phyloP scores from a whole-genome alignment of 2,797 vertebrate genomes.

The Microchirus variegatus region DNA sequence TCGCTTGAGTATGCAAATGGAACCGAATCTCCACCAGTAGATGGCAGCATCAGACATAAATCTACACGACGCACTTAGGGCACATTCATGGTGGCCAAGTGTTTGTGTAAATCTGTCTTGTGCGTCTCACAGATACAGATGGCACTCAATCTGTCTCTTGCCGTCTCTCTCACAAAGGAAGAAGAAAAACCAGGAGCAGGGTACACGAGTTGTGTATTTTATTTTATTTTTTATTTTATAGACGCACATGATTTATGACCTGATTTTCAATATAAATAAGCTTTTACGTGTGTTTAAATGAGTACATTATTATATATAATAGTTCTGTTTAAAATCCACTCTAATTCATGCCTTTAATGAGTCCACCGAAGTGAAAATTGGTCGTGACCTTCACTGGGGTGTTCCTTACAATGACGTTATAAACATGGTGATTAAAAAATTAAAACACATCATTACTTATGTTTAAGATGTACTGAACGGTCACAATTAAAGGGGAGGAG shows the following conservation, averaged over 20 bases:
- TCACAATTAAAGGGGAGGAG: constrained; percentile 6
- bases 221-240: constrained; percentile 19
- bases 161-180: constrained; percentile 45
- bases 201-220: constrained; percentile 8
- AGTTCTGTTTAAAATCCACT: constrained; percentile 15
- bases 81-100: constrained; percentile 38
- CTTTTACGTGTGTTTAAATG: constrained; percentile 16
- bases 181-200: constrained; percentile 13
- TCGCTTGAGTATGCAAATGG: constrained; percentile 34
- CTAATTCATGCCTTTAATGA: constrained; percentile 12
- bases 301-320: neutral
- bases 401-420: constrained; percentile 12
- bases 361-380: constrained; percentile 7
- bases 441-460: neutral
- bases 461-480: too few species aligned
- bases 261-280: neutral
- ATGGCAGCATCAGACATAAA: constrained; percentile 69
- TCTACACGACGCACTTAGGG: constrained; percentile 12
- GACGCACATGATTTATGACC: constrained; percentile 6
- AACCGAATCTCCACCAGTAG: constrained; percentile 54
- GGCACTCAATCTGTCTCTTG: constrained; percentile 66
- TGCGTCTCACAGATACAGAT: constrained; percentile 68
- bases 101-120: constrained; percentile 66
- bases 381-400: constrained; percentile 19
- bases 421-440: constrained; percentile 15